Base-by-base conservation (phyloP, 2,797 vertebrate genomes). In the Arrhamphus sclerolepis region DNA sequence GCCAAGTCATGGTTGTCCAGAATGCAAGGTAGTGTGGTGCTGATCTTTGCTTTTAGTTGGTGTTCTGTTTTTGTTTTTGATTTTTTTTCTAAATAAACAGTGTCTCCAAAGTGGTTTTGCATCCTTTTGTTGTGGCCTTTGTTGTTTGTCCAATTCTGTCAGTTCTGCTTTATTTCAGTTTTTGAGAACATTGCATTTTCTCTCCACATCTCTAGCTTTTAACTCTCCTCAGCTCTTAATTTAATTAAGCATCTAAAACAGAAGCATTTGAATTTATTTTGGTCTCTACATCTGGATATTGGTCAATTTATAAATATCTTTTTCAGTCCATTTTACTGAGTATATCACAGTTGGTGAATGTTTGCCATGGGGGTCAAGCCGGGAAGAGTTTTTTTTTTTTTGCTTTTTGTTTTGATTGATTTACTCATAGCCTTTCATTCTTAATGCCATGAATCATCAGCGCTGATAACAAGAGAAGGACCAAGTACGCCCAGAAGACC, bases 1-100 rank as follows among this genome's bases (percentile, higher is more conserved):
- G 98, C 85, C 98, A 99, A 98, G 98, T 99, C 93, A 99, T 99
- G 98, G 98, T 99, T 96, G 98, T 99, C 94, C 98, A 99, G 95
- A 99, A 99, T 82, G 97, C 97, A 94, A 99, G 98, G 98, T 99
- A 99, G 90, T 89, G 95, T 95, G 89, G 56, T 85, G 70, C 89
- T 92, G 91, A 82, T 87, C 78, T 87, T 86, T 79, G 78, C 77
- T 89, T 91, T 91, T 68, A 50, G 81, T 91, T 89, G 62, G 80
- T 89, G 80, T 87, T 61, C 62, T 63, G 43, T 75, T 82, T 78
- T n/a, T n/a, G n/a, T n/a, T n/a, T n/a, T n/a, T n/a, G n/a, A n/a
- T n/a, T n/a, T n/a, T n/a, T n/a, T 78, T 47, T 26, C 70, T 75
- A 69, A 38, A 52, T 70, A 47, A 72, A 50, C 65, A 62, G 64